phyloP scores from a whole-genome alignment of 2,113 vertebrate species.

The Rana temporaria region DNA sequence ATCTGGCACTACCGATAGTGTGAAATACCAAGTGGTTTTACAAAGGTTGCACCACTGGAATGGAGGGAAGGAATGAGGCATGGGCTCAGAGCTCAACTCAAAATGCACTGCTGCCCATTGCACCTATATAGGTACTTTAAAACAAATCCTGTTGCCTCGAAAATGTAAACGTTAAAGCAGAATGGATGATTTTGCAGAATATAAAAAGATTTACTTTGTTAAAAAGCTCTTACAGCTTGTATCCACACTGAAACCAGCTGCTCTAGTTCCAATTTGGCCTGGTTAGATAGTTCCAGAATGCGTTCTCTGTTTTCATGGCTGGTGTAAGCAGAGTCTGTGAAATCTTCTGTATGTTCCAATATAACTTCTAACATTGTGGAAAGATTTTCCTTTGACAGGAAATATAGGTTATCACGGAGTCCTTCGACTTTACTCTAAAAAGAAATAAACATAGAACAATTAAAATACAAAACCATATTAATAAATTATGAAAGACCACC shows the following conservation, averaged over 20 bases:
- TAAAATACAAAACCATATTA: too few relatives aligned
- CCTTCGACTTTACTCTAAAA: conserved; percentile 86
- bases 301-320: conserved; percentile 93
- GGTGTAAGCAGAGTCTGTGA: conserved; percentile 97
- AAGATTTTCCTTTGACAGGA: conserved; percentile 82
- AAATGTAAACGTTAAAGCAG: conserved; percentile 34
- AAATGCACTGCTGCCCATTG: too few relatives aligned
- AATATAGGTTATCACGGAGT: conserved; percentile 87
- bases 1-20: too few relatives aligned
- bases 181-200: conserved; percentile 60
- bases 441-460: neutral
- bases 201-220: conserved; percentile 68
- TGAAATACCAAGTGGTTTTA: too few relatives aligned
- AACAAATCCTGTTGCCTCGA: too few relatives aligned
- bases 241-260: conserved; percentile 88
- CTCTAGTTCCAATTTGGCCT: conserved; percentile 84
- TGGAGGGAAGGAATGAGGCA: too few relatives aligned
- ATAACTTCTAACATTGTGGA: conserved; percentile 83
- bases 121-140: too few relatives aligned
- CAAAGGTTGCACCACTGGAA: too few relatives aligned
- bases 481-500: too few relatives aligned
- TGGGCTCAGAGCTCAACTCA: too few relatives aligned
- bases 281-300: conserved; percentile 88
- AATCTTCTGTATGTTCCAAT: conserved; percentile 92
- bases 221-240: conserved; percentile 83